Evolutionary conservation across 2,113 vertebrate species (phyloP).

Genomic region (Carassius carassius): DNA sequence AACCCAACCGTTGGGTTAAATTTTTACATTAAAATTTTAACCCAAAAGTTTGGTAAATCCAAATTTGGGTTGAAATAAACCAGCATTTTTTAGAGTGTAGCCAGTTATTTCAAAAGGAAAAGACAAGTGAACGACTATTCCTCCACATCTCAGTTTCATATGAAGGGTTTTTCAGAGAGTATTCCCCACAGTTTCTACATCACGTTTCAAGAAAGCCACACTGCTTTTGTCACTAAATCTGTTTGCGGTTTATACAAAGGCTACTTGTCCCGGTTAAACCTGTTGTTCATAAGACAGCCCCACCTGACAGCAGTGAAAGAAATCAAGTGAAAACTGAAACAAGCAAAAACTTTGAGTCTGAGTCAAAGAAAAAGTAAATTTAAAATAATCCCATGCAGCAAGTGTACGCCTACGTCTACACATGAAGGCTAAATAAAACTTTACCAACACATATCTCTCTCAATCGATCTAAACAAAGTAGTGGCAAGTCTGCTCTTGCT

Average conservation of each 20-base stretch:
- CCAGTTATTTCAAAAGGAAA: not conserved
- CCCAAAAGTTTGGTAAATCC: too few species aligned
- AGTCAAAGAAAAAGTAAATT: not conserved
- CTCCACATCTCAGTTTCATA: not conserved
- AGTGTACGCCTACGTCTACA: not conserved
- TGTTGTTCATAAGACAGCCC: slow-evolving; percentile 38
- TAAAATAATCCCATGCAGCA: not conserved
- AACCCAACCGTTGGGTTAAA: too few species aligned
- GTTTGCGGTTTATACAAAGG: not conserved
- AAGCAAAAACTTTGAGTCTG: not conserved
- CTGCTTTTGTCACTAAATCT: slow-evolving; percentile 4
- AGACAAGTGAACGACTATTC: not conserved
- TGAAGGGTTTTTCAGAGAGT: not conserved
- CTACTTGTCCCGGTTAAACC: slow-evolving; percentile 45
- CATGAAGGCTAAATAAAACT: not conserved
- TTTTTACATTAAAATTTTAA: too few species aligned
- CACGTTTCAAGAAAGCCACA: not conserved
- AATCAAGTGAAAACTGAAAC: slow-evolving; percentile 11
- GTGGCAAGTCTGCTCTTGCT: not conserved
- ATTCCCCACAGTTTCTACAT: not conserved
- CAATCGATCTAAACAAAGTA: not conserved
- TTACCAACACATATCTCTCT: not conserved
- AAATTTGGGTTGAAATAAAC: too few species aligned
- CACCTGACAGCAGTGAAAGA: slow-evolving; percentile 27
- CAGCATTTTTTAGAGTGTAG: too few species aligned